phyloP scores from a whole-genome alignment of 2,888 invertebrate genomes.

The Dysmachus trigonus region DNA sequence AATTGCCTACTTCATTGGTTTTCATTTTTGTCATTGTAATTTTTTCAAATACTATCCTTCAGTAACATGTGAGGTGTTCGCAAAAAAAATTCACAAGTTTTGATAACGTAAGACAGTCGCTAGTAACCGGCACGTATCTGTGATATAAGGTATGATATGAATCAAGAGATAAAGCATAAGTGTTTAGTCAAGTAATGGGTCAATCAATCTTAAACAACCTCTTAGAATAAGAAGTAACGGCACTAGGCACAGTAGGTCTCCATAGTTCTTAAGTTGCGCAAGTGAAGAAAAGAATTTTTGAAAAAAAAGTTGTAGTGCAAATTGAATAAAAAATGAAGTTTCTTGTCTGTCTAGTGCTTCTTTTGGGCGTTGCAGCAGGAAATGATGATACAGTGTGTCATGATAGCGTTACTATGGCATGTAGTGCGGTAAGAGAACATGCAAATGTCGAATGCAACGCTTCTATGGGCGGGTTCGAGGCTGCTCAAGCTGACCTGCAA shows the following conservation, averaged over 20 bases:
- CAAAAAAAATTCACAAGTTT: neutral
- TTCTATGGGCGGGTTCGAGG: slow-evolving; percentile 53
- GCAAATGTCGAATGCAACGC: slow-evolving; percentile 55
- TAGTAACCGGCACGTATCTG: neutral
- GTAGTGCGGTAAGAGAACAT: slow-evolving; percentile 65
- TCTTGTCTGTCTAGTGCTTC: slow-evolving; percentile 66
- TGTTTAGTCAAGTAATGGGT: neutral
- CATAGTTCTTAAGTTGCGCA: neutral
- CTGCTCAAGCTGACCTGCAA: slow-evolving; percentile 56
- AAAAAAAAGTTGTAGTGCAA: neutral
- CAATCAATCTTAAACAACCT: neutral
- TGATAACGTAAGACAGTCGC: neutral
- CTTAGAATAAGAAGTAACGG: neutral
- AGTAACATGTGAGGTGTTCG: neutral
- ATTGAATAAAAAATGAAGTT: slow-evolving; percentile 71
- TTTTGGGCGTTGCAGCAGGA: slow-evolving; percentile 64
- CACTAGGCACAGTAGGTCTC: neutral
- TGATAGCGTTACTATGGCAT: slow-evolving; percentile 68
- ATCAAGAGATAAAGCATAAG: neutral
- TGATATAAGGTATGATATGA: neutral
- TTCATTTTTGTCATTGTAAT: neutral
- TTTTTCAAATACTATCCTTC: neutral
- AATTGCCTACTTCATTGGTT: neutral
- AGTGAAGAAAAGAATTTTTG: neutral
- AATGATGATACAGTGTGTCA: slow-evolving; percentile 71